A percentile compares a stretch with the other conserved stretches of the same genome.
Evolutionary conservation across 1,140 invertebrate species (phyloP).

Genomic region (Colletes latitarsis): DNA sequence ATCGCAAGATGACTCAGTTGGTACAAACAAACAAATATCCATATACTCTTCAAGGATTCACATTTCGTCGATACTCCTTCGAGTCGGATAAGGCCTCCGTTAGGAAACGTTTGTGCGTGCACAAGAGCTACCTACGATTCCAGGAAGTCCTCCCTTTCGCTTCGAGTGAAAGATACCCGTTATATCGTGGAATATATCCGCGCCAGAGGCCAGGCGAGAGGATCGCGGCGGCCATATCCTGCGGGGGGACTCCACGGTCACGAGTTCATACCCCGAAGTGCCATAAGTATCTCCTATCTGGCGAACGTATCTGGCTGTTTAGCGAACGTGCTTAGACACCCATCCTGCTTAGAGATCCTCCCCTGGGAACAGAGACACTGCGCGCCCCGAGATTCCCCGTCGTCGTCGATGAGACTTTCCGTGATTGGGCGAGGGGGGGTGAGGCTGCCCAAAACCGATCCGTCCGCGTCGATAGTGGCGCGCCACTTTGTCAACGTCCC

Average conservation of each 20-base stretch:
- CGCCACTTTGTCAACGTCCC: background rate
- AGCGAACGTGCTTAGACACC: constrained; percentile 70
- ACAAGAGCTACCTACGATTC: constrained; percentile 22
- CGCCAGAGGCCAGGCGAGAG: constrained; percentile 24
- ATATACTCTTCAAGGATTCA: too few relatives aligned
- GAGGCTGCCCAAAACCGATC: background rate
- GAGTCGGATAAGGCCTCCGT: background rate
- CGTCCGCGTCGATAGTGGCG: background rate
- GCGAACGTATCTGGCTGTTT: constrained; percentile 72
- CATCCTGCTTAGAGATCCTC: constrained; percentile 57
- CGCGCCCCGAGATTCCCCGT: constrained; percentile 28
- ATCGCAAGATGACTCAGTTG: too few relatives aligned
- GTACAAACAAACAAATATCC: too few relatives aligned
- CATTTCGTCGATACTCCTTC: background rate
- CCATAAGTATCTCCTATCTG: constrained; percentile 73
- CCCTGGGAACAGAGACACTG: constrained; percentile 29
- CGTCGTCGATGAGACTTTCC: background rate
- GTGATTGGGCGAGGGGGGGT: too few relatives aligned
- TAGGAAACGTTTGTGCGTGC: constrained; percentile 10
- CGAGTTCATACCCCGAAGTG: constrained; percentile 70
- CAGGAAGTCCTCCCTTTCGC: constrained; percentile 26
- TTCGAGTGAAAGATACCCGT: constrained; percentile 40
- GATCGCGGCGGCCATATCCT: constrained; percentile 47
- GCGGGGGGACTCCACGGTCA: constrained; percentile 60
- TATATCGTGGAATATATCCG: constrained; percentile 54